Conservation (phyloP, 2,113 vertebrate genomes). For the Antigone vipio region DNA sequence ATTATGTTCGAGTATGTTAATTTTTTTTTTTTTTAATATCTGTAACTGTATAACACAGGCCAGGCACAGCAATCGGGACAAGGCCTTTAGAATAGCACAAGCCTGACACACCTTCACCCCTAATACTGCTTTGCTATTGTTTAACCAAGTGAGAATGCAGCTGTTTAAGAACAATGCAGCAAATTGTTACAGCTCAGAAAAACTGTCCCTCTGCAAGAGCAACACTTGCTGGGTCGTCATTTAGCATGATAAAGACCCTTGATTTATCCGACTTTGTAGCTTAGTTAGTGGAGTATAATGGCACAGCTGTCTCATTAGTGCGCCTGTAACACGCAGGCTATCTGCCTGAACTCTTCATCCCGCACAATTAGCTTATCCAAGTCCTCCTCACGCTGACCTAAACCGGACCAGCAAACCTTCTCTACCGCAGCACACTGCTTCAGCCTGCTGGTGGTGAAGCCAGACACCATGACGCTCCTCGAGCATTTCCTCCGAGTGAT, state of each 20-base stretch:
- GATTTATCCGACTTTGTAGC: rapidly evolving
- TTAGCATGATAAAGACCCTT: rapidly evolving
- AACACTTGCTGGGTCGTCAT: background rate
- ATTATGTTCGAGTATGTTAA: background rate
- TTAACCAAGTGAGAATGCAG: background rate
- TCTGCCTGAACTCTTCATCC: background rate
- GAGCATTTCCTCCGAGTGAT: rapidly evolving
- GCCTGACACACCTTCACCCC: background rate
- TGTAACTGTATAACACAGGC: background rate
- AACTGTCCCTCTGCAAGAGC: background rate
- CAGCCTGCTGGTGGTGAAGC: background rate
- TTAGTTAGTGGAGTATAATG: rapidly evolving
- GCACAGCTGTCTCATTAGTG: rapidly evolving
- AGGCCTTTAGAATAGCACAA: background rate
- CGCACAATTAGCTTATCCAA: rapidly evolving
- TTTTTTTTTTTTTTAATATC: background rate
- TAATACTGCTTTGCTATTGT: background rate
- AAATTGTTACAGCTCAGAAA: background rate
- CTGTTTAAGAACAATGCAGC: background rate
- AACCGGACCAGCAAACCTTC: rapidly evolving
- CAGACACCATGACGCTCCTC: background rate
- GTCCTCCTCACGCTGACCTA: rapidly evolving
- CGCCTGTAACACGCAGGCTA: rapidly evolving
- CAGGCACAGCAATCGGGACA: background rate
- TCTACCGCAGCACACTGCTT: rapidly evolving